Conservation (phyloP, 2,888 invertebrate species). For the Augiades crinisus region DNA sequence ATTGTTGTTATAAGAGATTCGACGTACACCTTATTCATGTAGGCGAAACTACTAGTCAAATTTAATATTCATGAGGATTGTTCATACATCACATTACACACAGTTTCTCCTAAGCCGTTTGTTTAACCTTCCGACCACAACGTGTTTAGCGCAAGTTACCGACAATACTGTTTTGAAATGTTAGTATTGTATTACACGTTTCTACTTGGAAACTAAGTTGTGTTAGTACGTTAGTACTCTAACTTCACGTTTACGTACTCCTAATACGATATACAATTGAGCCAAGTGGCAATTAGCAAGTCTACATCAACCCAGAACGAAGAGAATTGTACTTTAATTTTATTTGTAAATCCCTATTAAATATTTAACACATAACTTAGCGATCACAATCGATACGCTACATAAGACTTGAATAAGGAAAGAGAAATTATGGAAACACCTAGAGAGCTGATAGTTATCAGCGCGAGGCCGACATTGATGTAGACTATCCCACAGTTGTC, state of each 20-base stretch:
- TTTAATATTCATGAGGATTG: constrained; percentile 67
- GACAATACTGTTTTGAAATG: constrained; percentile 56
- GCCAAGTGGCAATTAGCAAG: neutral
- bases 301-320: no score
- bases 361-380: no score
- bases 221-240: constrained; percentile 40
- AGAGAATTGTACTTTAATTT: no score
- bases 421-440: constrained; percentile 67
- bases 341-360: no score
- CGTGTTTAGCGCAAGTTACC: constrained; percentile 53
- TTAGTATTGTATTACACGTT: constrained; percentile 61
- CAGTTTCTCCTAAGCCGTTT: constrained; percentile 46
- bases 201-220: constrained; percentile 47
- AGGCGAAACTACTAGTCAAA: constrained; percentile 26
- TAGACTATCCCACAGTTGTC: constrained; percentile 76
- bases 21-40: neutral
- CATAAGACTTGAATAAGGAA: constrained; percentile 50
- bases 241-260: constrained; percentile 21
- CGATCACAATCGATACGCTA: constrained; percentile 32
- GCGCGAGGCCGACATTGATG: constrained; percentile 50
- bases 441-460: constrained; percentile 65
- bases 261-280: neutral
- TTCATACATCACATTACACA: constrained; percentile 50
- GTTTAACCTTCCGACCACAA: constrained; percentile 50
- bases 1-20: no score